Evolutionary conservation across 2,797 vertebrate species (phyloP), one percentile per base, ranked within the genome.

Genomic region (Channa striata): DNA sequence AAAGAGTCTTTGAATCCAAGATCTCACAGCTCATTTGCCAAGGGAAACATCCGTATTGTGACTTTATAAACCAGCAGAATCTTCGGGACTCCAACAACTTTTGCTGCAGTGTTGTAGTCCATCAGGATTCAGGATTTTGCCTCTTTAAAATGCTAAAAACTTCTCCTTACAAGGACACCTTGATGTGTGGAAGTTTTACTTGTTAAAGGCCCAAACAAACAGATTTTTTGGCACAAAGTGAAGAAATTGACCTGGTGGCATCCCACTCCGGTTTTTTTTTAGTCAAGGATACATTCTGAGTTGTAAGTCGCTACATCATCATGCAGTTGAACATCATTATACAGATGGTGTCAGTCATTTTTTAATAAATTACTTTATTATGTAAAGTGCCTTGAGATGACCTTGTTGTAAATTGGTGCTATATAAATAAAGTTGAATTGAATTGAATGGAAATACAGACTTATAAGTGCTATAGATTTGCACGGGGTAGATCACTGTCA

Each of bases 81-180:
- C 74, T 21, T 4, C 13, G 42, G 73, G 67, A 75, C 2, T 43
- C 39, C 6, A 30, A 51, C 52, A 25, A 68, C 46, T 47, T 54
- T 8, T 63, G 54, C 61, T 54, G 43, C 39, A 21, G 56, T 23
- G 70, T 67, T 63, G 59, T 12, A 67, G 73, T 72, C 72, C 80
- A 81, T 77, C 69, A 77, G 60, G 84, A 78, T 67, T 61, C 47
- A 62, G 5, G 56, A 58, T 65, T 21, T n/a, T 30, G 62, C 63
- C 72, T 73, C 34, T 68, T 64, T 61, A 11, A 59, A 59, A 63
- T 40, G 30, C 37, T 21, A 34, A 68, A 75, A 75, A 66, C 68
- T 48, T 76, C 56, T 30, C 11, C 51, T 54, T 37, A 61, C 44
- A 68, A 64, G 50, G 78, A 33, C 69, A 78, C 69, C 68, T 77